A percentile compares a stretch with the other conserved stretches of the same genome.
Evolutionary conservation across 2,113 vertebrate genomes (phyloP).

Genomic region (Pomatorhinus ruficollis): DNA sequence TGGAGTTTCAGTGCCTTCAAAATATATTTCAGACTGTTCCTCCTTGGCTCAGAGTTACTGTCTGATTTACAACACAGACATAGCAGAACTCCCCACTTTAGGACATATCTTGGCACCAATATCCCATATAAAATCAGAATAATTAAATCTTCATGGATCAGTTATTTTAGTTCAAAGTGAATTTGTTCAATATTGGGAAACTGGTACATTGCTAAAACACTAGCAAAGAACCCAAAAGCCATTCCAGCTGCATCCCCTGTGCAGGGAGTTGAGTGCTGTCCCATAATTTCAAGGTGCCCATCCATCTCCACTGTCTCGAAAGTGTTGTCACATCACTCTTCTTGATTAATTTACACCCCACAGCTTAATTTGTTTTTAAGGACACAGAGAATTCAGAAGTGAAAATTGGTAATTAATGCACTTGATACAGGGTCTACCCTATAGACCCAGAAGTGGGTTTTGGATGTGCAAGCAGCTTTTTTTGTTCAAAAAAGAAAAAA

Average conservation of each 20-base stretch:
- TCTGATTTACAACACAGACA: slow-evolving; percentile 7
- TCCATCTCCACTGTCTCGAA: not conserved
- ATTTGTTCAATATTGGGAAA: not conserved
- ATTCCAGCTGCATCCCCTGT: not conserved
- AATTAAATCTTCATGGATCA: not conserved
- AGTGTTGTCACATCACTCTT: not conserved
- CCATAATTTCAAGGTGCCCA: not conserved
- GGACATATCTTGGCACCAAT: not conserved
- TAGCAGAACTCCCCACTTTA: not conserved
- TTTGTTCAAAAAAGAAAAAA: not conserved
- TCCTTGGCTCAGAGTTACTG: not conserved
- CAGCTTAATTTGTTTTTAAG: not conserved
- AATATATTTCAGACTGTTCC: not conserved
- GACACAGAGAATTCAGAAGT: not conserved
- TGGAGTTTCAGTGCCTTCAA: not conserved
- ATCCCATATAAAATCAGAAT: not conserved
- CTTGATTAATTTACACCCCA: not conserved
- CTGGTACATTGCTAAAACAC: not conserved
- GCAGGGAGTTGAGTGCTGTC: not conserved
- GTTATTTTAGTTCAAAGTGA: not conserved
- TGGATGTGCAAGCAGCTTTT: not conserved
- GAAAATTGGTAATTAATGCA: not conserved
- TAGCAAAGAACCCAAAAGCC: not conserved
- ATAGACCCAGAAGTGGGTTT: not conserved
- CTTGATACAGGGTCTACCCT: not conserved